Conservation (phyloP, 2,113 vertebrate species). For the Bucco capensis region DNA sequence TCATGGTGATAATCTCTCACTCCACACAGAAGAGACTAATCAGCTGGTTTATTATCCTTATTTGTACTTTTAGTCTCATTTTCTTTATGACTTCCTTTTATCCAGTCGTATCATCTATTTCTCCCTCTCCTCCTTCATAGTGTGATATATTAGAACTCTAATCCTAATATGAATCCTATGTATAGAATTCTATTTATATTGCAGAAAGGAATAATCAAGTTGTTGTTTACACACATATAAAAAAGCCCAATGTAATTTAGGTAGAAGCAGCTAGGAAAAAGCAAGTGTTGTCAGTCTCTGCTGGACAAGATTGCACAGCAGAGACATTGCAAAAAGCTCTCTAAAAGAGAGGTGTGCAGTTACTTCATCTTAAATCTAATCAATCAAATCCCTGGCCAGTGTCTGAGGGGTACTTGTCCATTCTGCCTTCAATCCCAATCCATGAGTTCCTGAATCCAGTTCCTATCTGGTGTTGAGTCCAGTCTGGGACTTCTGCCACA, state of each 20-base stretch:
- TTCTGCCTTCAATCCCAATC: no score
- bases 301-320: not conserved
- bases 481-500: no score
- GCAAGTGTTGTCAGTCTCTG: not conserved
- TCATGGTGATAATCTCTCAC: slow-evolving; percentile 1
- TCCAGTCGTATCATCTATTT: not conserved
- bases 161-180: no score
- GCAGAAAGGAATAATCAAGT: not conserved
- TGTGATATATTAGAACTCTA: not conserved
- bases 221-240: not conserved
- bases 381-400: no score
- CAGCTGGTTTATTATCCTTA: slow-evolving; percentile 53
- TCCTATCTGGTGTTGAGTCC: no score
- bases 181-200: not conserved
- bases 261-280: not conserved
- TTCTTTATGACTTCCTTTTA: slow-evolving; percentile 7
- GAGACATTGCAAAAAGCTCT: not conserved
- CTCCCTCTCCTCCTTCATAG: not conserved
- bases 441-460: no score
- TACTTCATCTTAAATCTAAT: not conserved
- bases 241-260: not conserved
- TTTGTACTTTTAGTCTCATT: slow-evolving; percentile 37
- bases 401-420: no score
- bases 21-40: not conserved
- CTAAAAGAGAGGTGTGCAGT: not conserved